These are phyloP conservation scores for Drosophila parabipectinata DNA, from an alignment of 1,140 invertebrate genomes.

Conservation along the genomic window DNA sequence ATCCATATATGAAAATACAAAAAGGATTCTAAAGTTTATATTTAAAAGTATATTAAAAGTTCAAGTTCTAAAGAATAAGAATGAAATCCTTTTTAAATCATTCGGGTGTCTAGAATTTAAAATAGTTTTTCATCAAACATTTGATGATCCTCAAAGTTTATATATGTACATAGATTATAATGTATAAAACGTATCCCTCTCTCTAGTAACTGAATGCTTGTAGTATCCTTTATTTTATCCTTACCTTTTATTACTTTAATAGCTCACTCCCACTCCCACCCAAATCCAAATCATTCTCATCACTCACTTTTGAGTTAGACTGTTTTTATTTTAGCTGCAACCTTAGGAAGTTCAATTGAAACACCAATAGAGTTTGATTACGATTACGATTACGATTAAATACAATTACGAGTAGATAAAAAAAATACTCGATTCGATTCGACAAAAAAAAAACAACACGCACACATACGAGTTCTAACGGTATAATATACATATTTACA, in stretches of 20 bases:
- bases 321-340: constrained; percentile 50
- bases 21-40: no score
- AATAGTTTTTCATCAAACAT: no score
- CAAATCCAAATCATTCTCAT: not conserved
- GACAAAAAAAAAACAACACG: constrained; percentile 18
- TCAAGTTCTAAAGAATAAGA: no score
- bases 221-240: no score
- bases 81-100: no score
- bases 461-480: not conserved
- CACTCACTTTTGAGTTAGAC: constrained; percentile 9
- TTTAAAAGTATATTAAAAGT: no score
- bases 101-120: no score
- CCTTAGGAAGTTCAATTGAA: constrained; percentile 66
- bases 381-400: constrained; percentile 32
- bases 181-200: no score
- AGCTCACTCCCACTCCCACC: not conserved
- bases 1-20: no score
- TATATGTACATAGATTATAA: no score
- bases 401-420: constrained; percentile 36
- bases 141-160: no score
- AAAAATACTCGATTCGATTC: constrained; percentile 27
- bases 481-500: constrained; percentile 23
- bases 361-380: constrained; percentile 48
- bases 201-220: no score
- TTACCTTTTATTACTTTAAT: not conserved